Evolutionary conservation across 2,888 invertebrate species (phyloP), one percentile per base, ranked within the genome.

Genomic region (Parnassius glacialis): DNA sequence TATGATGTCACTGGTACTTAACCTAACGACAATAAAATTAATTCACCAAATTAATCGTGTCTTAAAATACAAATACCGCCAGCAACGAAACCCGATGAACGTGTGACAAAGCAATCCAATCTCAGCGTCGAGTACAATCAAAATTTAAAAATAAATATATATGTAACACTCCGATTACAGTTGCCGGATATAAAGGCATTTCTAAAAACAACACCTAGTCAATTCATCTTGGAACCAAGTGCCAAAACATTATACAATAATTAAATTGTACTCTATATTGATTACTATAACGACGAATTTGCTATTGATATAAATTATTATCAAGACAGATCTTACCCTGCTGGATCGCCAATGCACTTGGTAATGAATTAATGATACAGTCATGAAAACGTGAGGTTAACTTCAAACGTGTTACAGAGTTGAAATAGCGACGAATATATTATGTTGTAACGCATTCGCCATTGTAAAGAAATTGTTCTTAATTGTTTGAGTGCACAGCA

Each of bases 101-200:
- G 47, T 16, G 59, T 52, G 42, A 53, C 53, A 11, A 44, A 10
- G 13, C 52, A 34, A 57, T n/a, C 11, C 45, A 52, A 52, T 45
- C 11, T 12, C 11, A 25, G n/a, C 42, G 12, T 34, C 53, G 42
- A 45, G 44, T 5, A 34, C 34, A 47, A 59, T 13, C 48, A 59
- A 60, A 60, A 50, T 25, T 9, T 61, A 43, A 56, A 61, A 61
- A 57, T 45, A 54, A 58, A 62, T 20, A n/a, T 13, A 34, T 34
- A 62, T 20, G n/a, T 13, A n/a, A 45, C 34, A 11, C 11, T 10
- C 20, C 57, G 52, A 53, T 13, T 43, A 42, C 20, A 50, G 50
- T 62, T 62, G 54, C 58, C 58, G 62, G 54, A 62, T 54, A 62
- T 58, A 58, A 41, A 54, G 20, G 44, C 9, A 59, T 63, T 59